phyloP scores from a whole-genome alignment of 2,797 vertebrate species.

The Hypotaenidia philippensis region DNA sequence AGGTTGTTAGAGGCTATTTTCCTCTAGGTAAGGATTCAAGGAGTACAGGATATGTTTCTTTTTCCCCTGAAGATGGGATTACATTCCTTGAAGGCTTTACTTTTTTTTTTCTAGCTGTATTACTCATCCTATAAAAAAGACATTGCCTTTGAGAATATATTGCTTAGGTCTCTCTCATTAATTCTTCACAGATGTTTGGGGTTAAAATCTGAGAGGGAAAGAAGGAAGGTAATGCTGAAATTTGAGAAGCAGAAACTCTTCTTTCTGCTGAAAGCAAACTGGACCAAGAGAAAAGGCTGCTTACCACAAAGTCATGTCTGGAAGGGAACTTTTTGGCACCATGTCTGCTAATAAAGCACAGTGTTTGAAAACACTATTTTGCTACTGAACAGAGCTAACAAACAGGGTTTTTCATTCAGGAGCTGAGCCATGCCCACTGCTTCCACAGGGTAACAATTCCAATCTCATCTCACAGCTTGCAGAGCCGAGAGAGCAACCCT shows the following conservation, averaged over 20 bases:
- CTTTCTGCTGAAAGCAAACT: background rate
- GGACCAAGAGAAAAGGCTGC: background rate
- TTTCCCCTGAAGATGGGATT: background rate
- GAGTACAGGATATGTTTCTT: background rate
- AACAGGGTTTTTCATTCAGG: background rate
- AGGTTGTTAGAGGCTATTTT: background rate
- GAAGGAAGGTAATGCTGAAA: background rate
- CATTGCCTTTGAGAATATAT: background rate
- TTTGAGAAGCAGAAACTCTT: background rate
- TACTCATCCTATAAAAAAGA: background rate
- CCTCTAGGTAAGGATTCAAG: background rate
- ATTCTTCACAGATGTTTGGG: background rate
- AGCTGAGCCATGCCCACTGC: background rate
- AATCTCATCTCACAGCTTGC: background rate
- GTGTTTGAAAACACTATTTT: background rate
- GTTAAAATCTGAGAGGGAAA: background rate
- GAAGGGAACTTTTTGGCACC: background rate
- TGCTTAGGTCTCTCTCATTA: background rate
- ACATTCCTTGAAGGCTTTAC: background rate
- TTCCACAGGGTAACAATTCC: background rate
- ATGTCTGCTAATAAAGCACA: background rate
- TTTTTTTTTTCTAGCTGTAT: background rate
- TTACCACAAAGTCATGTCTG: background rate
- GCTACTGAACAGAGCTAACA: background rate
- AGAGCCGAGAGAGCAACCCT: background rate